These are phyloP conservation scores for Lepas anatifera DNA, from an alignment of 2,888 invertebrate genomes.

Conservation along the genomic window DNA sequence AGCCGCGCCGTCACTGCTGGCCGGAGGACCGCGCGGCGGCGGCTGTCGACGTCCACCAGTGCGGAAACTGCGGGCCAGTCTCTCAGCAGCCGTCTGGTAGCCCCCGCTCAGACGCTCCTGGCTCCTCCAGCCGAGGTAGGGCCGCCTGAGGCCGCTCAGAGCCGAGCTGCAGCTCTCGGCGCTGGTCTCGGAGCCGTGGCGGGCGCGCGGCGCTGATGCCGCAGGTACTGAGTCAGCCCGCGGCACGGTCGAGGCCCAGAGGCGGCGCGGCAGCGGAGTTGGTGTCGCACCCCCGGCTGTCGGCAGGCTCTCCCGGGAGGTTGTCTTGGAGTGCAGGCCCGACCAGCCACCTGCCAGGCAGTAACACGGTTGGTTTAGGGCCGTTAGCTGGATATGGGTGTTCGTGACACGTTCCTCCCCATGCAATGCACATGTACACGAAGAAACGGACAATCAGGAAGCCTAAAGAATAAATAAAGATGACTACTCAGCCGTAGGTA, in stretches of 20 bases:
- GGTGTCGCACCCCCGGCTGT: not conserved
- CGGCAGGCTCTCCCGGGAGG: constrained; percentile 18
- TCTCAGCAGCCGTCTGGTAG: constrained; percentile 6
- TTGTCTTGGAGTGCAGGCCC: constrained; percentile 16
- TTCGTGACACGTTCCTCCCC: too few relatives aligned
- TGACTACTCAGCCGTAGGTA: too few relatives aligned
- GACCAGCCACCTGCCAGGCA: constrained; percentile 10
- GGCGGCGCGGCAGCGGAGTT: not conserved
- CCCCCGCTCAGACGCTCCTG: constrained; percentile 21
- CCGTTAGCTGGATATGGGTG: too few relatives aligned
- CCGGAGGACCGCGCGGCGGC: not conserved
- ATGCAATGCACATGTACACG: too few relatives aligned
- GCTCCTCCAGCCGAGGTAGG: constrained; percentile 15
- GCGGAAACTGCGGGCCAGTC: constrained; percentile 31
- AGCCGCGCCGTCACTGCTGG: not conserved
- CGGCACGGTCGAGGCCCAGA: not conserved
- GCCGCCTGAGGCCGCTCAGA: constrained; percentile 12
- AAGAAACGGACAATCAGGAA: too few relatives aligned
- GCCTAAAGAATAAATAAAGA: too few relatives aligned
- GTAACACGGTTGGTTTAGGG: too few relatives aligned
- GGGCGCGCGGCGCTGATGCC: not conserved
- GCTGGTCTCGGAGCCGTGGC: not conserved
- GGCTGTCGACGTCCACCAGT: constrained; percentile 24
- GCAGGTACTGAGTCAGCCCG: not conserved
- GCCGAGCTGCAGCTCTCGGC: constrained; percentile 1